phyloP scores from a whole-genome alignment of 2,888 invertebrate species.

The Iselma pallidipennis region DNA sequence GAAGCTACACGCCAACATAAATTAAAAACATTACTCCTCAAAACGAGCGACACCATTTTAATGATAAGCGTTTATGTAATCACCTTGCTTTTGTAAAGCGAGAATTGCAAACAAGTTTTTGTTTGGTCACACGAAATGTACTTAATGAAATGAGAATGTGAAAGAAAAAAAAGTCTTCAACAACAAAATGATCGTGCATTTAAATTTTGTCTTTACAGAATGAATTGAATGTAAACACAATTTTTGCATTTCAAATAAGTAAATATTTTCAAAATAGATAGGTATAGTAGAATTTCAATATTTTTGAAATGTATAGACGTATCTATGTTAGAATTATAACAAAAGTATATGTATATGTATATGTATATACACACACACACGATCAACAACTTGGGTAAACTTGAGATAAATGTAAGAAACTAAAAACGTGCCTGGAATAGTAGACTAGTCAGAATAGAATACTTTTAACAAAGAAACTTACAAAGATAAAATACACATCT shows the following conservation, averaged over 20 bases:
- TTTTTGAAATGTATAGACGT: too few species aligned
- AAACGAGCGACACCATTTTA: not conserved
- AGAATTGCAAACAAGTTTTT: not conserved
- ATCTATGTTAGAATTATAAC: too few species aligned
- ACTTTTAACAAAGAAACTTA: not conserved
- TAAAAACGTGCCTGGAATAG: not conserved
- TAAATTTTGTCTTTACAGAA: not conserved
- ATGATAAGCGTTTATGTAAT: not conserved
- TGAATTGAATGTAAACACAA: too few species aligned
- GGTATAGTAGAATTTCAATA: too few species aligned
- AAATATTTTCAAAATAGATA: not conserved
- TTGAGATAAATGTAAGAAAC: not conserved
- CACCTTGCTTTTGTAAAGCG: not conserved
- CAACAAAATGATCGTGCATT: not conserved
- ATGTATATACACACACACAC: too few species aligned
- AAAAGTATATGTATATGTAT: too few species aligned
- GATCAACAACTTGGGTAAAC: not conserved
- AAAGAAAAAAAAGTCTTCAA: not conserved
- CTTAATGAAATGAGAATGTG: too few species aligned
- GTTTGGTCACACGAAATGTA: too few species aligned
- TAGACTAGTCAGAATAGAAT: not conserved
- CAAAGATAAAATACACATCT: not conserved
- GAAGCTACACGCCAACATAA: not conserved
- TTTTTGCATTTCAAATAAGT: too few species aligned
- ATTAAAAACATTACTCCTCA: not conserved